Evolutionary conservation across 2,113 vertebrate species (phyloP).

Genomic region (Motacilla tschutschensis): DNA sequence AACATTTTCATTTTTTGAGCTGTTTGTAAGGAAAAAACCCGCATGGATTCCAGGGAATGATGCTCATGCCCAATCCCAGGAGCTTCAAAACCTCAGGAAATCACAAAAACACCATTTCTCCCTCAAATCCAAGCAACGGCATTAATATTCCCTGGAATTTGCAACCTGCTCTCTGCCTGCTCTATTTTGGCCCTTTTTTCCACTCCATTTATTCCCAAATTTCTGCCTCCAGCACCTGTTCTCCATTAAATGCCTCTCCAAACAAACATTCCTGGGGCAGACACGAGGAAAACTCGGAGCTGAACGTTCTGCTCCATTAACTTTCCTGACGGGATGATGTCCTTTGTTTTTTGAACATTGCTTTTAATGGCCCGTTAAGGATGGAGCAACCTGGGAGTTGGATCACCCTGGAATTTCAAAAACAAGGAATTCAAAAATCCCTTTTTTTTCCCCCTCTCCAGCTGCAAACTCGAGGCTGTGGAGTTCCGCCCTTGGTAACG

Average conservation of each 20-base stretch:
- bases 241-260: constrained; percentile 14
- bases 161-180: background rate
- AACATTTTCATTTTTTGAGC: background rate
- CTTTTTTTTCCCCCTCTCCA: background rate
- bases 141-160: background rate
- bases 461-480: background rate
- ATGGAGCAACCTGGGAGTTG: background rate
- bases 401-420: background rate
- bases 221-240: constrained; percentile 38
- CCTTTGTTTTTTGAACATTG: background rate
- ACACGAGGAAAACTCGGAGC: background rate
- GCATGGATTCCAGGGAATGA: background rate
- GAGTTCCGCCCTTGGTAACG: background rate
- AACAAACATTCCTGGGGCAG: background rate
- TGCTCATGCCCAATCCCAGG: background rate
- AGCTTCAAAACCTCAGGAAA: background rate
- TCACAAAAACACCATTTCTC: background rate
- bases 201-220: background rate
- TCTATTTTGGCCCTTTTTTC: background rate
- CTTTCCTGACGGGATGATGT: background rate
- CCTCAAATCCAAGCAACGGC: background rate
- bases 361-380: background rate
- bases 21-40: background rate
- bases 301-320: constrained; percentile 24
- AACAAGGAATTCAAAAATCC: background rate